Evolutionary conservation across 1,140 invertebrate genomes (phyloP).

Genomic region (Eupeodes corollae): DNA sequence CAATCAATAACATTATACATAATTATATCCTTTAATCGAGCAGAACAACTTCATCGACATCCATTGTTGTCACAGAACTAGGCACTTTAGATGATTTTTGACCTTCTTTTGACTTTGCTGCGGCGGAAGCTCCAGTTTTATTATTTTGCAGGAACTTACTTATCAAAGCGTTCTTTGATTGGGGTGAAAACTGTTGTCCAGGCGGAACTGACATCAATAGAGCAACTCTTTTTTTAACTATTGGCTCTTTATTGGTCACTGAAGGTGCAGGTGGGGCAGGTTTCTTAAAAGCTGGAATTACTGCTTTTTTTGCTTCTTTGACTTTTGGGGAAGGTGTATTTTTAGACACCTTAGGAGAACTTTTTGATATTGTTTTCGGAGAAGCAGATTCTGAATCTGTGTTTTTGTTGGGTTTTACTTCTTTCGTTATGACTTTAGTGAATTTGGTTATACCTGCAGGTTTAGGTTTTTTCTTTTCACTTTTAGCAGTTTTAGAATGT

Average conservation of each 20-base stretch:
- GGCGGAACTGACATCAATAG: slow-evolving; percentile 29
- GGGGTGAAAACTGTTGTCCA: slow-evolving; percentile 21
- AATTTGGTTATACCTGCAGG: slow-evolving; percentile 8
- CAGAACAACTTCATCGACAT: slow-evolving; percentile 4
- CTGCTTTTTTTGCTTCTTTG: no score
- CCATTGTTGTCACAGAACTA: background rate
- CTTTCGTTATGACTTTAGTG: slow-evolving; percentile 7
- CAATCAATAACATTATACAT: no score
- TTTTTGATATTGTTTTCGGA: slow-evolving; percentile 8
- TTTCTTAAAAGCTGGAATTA: slow-evolving; percentile 3
- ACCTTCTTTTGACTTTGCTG: background rate
- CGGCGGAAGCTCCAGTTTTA: background rate
- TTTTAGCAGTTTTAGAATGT: background rate
- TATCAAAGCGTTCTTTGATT: slow-evolving; percentile 38
- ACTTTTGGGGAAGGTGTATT: slow-evolving; percentile 9
- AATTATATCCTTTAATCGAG: slow-evolving; percentile 3
- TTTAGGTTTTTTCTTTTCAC: background rate
- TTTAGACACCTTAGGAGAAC: slow-evolving; percentile 7
- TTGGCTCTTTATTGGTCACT: slow-evolving; percentile 13
- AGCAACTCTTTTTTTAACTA: slow-evolving; percentile 37
- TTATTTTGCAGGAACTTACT: slow-evolving; percentile 45
- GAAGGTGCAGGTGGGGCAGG: slow-evolving; percentile 8
- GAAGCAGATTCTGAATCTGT: background rate
- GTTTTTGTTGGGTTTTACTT: background rate
- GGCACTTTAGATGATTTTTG: background rate